Percentiles rank a stretch among this genome's conserved stretches.
These are phyloP conservation scores for Odontesthes bonariensis DNA, from an alignment of 2,113 vertebrate genomes.

Conservation along the genomic window DNA sequence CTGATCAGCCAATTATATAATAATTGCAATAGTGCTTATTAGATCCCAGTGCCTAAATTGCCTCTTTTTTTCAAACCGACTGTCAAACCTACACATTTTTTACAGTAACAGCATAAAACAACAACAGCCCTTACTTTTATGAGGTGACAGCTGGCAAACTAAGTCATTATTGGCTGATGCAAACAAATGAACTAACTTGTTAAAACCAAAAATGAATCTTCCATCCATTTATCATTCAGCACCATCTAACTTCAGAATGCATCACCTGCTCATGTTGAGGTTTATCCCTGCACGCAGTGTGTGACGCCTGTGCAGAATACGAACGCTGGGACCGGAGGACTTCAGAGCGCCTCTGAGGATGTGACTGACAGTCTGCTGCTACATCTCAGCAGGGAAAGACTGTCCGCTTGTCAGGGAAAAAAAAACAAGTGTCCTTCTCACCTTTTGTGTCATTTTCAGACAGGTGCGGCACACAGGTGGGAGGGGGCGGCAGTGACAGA, in stretches of 20 bases:
- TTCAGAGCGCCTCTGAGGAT: slow-evolving; percentile 15
- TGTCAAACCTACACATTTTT: neutral
- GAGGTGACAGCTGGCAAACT: neutral
- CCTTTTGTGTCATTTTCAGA: slow-evolving; percentile 61
- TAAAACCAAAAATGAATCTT: neutral
- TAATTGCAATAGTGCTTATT: neutral
- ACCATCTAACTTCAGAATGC: neutral
- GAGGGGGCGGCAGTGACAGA: slow-evolving; percentile 29
- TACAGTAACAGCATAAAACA: neutral
- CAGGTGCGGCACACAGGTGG: slow-evolving; percentile 25
- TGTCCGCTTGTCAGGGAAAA: slow-evolving; percentile 35
- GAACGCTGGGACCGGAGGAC: neutral
- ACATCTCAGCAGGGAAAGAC: slow-evolving; percentile 35
- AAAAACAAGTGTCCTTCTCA: slow-evolving; percentile 41
- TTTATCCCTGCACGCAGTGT: neutral
- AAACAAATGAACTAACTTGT: neutral
- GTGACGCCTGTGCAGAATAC: neutral
- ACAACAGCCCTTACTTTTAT: neutral
- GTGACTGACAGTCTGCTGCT: slow-evolving; percentile 37
- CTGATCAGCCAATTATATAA: neutral
- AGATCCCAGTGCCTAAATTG: neutral
- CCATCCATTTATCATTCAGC: neutral
- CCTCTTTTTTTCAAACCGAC: neutral
- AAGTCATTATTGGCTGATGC: neutral
- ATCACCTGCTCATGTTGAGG: neutral